These are phyloP conservation scores for Harpagifer antarcticus DNA, from an alignment of 2,797 vertebrate genomes.

Conservation along the genomic window DNA sequence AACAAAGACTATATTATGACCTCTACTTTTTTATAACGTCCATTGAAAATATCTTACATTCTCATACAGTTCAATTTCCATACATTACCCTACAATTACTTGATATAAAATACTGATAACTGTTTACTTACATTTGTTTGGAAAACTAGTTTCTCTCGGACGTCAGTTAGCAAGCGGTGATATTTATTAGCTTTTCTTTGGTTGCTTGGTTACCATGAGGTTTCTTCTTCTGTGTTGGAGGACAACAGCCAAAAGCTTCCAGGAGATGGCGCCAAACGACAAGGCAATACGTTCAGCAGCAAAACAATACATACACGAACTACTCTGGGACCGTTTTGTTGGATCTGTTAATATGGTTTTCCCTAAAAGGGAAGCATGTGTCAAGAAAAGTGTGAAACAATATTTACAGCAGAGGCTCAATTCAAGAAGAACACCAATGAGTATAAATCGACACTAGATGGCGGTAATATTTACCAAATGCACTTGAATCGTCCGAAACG, in stretches of 20 bases:
- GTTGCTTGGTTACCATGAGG: slow-evolving; percentile 54
- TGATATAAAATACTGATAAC: neutral
- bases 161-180: neutral
- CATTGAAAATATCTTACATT: too few relatives aligned
- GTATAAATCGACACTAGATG: slow-evolving; percentile 1
- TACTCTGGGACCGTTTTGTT: fast-evolving
- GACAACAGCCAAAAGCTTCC: neutral
- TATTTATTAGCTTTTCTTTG: neutral
- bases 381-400: neutral
- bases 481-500: neutral
- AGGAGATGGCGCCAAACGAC: slow-evolving; percentile 31
- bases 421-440: neutral
- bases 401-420: fast-evolving
- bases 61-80: neutral
- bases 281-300: too few relatives aligned
- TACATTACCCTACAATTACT: neutral
- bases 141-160: fast-evolving
- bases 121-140: slow-evolving; percentile 14
- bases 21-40: neutral
- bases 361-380: fast-evolving
- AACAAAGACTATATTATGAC: neutral
- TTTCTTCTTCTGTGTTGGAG: slow-evolving; percentile 43
- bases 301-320: neutral
- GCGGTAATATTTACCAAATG: neutral
- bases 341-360: too few relatives aligned